Base-by-base conservation (phyloP, 2,888 invertebrate species). In the Sceliomorpha sp. region DNA sequence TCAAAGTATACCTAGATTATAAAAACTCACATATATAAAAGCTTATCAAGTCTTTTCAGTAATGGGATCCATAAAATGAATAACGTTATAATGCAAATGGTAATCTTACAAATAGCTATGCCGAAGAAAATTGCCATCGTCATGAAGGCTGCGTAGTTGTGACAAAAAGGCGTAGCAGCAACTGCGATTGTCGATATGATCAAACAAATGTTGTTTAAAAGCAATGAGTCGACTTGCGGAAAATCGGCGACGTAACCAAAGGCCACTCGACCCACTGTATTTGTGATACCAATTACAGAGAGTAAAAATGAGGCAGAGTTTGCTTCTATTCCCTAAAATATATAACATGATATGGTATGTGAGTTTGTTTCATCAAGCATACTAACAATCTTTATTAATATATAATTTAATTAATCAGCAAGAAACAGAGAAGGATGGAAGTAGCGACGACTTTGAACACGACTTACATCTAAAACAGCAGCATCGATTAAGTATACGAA, bases 221-320 rank as follows among this genome's bases (percentile, higher is more conserved):
- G 89, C 10, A 99, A 90, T 0, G 98, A 95, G 89, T 98, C 95
- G 78, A 98, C 96, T 90, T 93, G 93, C 1, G 96, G 95, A 85
- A 98, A 95, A 90, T 97, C 96, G 0, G 98, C 96, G 27, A 98
- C 92, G 90, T 94, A 95, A 15, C 98, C 98, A 84, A 96, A 96
- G 44, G 93, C 90, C 44, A 98, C 93, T 89, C 98, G 94, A 10
- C 98, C 98, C 70, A 98, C 88, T 0, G 98, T 98, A 89, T 98
- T 98, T 24, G 98, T 97, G 70, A 98, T 97, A 64, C 96, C 96
- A 81, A 96, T 96, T 66, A 95, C 93, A 0, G 95, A 95, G 15
- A 95, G 84, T 56, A 95, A 89, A 88, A 93, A 93, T 1, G 95
- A 93, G 0, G 96, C 96, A 74, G 92, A 90, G 13, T 90, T 91